Evolutionary conservation across 2,113 vertebrate species (phyloP).

Genomic region (Oryzias javanicus): DNA sequence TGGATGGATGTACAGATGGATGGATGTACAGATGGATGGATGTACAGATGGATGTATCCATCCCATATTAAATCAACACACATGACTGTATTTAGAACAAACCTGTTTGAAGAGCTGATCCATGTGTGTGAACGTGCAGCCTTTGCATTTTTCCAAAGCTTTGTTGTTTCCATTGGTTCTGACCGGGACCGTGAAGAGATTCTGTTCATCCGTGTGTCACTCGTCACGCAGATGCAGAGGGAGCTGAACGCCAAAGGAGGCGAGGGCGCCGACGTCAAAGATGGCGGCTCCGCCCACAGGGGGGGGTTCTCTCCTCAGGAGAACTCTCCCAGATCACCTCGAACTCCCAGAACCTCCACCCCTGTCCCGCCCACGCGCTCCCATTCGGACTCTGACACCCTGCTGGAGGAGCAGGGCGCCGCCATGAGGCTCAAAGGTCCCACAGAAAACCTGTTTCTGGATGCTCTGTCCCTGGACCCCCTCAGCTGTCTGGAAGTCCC

Average conservation of each 20-base stretch:
- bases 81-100: too few species aligned
- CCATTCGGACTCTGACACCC: slow-evolving; percentile 81
- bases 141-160: too few species aligned
- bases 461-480: slow-evolving; percentile 86
- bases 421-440: slow-evolving; percentile 79
- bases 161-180: too few species aligned
- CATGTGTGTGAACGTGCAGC: too few species aligned
- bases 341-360: slow-evolving; percentile 47
- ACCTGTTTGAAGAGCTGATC: too few species aligned
- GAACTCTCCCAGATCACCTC: slow-evolving; percentile 62
- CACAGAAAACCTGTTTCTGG: slow-evolving; percentile 88
- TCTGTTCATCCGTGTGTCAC: not conserved
- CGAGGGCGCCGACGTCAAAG: slow-evolving; percentile 72
- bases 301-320: slow-evolving; percentile 74
- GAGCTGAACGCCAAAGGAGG: slow-evolving; percentile 74
- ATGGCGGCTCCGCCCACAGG: slow-evolving; percentile 53
- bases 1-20: too few species aligned
- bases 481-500: slow-evolving; percentile 79
- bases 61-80: too few species aligned
- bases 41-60: too few species aligned
- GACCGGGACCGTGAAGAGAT: too few species aligned
- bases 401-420: slow-evolving; percentile 76
- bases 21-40: too few species aligned
- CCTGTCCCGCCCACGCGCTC: slow-evolving; percentile 63
- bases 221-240: slow-evolving; percentile 79